Percentiles rank a stretch among this genome's conserved stretches.
These are phyloP conservation scores for Pampus argenteus DNA, from an alignment of 2,797 vertebrate genomes.

Conservation along the genomic window DNA sequence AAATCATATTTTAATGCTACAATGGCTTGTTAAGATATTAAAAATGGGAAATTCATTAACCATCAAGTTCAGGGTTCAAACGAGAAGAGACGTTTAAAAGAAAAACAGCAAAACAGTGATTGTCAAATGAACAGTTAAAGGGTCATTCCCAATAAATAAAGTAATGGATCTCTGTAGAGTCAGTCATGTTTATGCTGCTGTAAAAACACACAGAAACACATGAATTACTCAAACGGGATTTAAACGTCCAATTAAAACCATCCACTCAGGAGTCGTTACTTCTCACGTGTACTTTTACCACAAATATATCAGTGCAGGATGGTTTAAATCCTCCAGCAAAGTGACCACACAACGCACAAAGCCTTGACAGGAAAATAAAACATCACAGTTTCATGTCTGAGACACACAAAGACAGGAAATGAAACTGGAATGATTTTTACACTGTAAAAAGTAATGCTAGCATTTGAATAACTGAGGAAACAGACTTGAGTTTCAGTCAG, in stretches of 20 bases:
- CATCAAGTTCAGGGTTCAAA: neutral
- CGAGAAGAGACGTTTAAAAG: neutral
- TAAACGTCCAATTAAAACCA: neutral
- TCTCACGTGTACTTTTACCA: neutral
- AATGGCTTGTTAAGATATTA: neutral
- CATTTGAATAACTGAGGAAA: neutral
- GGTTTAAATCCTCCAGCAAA: constrained; percentile 3
- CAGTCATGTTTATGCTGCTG: neutral
- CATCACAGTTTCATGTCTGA: neutral
- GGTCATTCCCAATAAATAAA: neutral
- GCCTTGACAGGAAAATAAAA: constrained; percentile 12
- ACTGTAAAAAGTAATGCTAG: constrained; percentile 46
- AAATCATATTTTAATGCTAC: neutral
- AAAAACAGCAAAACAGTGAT: constrained; percentile 5
- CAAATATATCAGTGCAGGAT: no score
- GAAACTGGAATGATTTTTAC: neutral
- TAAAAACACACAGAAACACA: neutral
- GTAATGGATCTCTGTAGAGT: neutral
- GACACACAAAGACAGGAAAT: neutral
- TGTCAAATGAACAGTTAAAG: constrained; percentile 31
- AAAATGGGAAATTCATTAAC: no score
- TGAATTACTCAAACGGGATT: neutral
- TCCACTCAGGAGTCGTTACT: neutral
- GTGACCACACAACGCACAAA: neutral
- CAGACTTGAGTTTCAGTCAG: no score